A percentile compares a stretch with the other conserved stretches of the same genome.
These are phyloP conservation scores for Simalia tracyae DNA, from an alignment of 2,797 vertebrate species.

Conservation along the genomic window DNA sequence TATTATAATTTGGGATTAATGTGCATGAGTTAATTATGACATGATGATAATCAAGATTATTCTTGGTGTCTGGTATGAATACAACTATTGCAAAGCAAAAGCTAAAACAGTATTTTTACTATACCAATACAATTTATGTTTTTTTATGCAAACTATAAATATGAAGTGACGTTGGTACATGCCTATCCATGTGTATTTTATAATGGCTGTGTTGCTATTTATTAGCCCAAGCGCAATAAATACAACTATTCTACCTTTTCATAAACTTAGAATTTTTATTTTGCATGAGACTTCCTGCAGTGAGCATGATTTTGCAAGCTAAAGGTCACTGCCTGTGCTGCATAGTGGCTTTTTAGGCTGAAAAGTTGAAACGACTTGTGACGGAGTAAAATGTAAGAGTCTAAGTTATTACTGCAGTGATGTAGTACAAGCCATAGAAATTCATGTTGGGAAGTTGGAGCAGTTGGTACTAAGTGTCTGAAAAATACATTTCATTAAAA, in stretches of 20 bases:
- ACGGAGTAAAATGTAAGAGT: neutral
- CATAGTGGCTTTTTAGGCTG: neutral
- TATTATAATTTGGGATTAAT: neutral
- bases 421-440: constrained; percentile 9
- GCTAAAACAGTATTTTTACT: neutral
- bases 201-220: neutral
- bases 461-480: constrained; percentile 3
- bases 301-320: neutral
- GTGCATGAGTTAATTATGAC: neutral
- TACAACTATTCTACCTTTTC: neutral
- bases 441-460: constrained; percentile 8
- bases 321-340: constrained; percentile 13
- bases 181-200: neutral
- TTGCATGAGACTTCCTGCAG: constrained; percentile 15
- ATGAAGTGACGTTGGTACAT: neutral
- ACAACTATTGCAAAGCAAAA: neutral
- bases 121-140: neutral
- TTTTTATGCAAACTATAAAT: neutral
- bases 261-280: neutral
- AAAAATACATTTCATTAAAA: constrained; percentile 20
- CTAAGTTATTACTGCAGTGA: neutral
- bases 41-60: neutral
- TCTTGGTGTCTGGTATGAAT: neutral
- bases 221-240: neutral
- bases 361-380: neutral